phyloP scores from a whole-genome alignment of 2,888 invertebrate species.

The Boloria euphrosyne region DNA sequence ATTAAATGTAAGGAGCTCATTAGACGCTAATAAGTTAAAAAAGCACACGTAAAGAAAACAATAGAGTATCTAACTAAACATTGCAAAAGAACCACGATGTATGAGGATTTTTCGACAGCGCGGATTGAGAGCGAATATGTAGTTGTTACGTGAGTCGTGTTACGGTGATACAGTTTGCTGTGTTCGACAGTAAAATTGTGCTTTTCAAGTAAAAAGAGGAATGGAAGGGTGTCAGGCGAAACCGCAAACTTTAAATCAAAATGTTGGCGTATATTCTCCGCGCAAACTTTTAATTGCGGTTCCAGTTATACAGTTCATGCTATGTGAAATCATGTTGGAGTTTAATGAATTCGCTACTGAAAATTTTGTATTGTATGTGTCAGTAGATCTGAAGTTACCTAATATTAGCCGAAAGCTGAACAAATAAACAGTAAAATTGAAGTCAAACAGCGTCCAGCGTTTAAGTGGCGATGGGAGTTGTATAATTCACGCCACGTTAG shows the following conservation, averaged over 20 bases:
- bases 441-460: constrained; percentile 40
- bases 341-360: constrained; percentile 71
- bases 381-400: constrained; percentile 52
- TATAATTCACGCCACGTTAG: constrained; percentile 28
- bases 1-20: constrained; percentile 21
- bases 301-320: constrained; percentile 67
- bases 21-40: constrained; percentile 26
- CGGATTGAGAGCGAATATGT: background rate
- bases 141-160: background rate
- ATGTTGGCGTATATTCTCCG: constrained; percentile 69
- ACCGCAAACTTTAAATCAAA: constrained; percentile 75
- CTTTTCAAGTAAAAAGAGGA: constrained; percentile 37
- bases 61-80: background rate
- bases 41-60: constrained; percentile 1
- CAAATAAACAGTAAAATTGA: constrained; percentile 50
- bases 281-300: constrained; percentile 78
- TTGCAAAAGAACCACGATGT: background rate
- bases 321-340: constrained; percentile 66
- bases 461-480: constrained; percentile 33
- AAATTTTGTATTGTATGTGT: constrained; percentile 48
- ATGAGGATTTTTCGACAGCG: background rate
- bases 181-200: constrained; percentile 30
- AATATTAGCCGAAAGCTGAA: constrained; percentile 48
- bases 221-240: constrained; percentile 34
- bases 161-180: constrained; percentile 9